These are phyloP conservation scores for Heteractis magnifica DNA, from an alignment of 92 coral and sea anemone species.

Conservation along the genomic window DNA sequence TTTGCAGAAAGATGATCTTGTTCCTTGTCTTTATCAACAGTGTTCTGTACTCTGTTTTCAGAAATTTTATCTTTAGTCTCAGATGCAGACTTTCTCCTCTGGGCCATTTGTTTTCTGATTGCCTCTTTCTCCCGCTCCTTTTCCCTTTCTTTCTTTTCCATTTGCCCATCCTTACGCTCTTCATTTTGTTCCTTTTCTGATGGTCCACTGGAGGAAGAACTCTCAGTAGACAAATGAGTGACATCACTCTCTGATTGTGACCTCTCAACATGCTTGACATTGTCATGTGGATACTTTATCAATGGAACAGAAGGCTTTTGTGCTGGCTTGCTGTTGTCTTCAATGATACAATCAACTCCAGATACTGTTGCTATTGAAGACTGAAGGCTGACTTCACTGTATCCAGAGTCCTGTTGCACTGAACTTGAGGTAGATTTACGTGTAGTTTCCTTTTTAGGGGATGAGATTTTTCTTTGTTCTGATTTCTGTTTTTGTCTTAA, in stretches of 20 bases:
- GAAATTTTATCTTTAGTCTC: conserved; percentile 15
- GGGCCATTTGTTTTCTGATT: conserved; percentile 66
- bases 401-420: conserved; percentile 75
- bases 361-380: conserved; percentile 71
- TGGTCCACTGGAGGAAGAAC: conserved; percentile 64
- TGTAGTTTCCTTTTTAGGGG: conserved; percentile 21
- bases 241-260: conserved; percentile 48
- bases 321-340: conserved; percentile 37
- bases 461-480: conserved; percentile 31
- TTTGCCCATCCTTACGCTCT: conserved; percentile 15
- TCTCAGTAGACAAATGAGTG: conserved; percentile 57
- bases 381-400: conserved; percentile 59
- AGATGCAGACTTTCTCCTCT: conserved; percentile 42
- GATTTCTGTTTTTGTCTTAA: conserved; percentile 80
- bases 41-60: background rate
- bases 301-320: conserved; percentile 27
- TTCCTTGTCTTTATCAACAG: background rate
- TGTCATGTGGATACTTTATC: conserved; percentile 25
- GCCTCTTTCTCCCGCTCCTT: conserved; percentile 53
- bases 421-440: conserved; percentile 14
- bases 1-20: conserved; percentile 24
- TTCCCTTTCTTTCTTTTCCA: conserved; percentile 33
- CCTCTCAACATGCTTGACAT: conserved; percentile 42
- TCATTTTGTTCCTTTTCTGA: conserved; percentile 67
- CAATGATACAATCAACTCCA: conserved; percentile 76